Percentiles rank a stretch among this genome's conserved stretches.
Evolutionary conservation across 2,888 invertebrate species (phyloP).

Genomic region (Colostygia pectinataria): DNA sequence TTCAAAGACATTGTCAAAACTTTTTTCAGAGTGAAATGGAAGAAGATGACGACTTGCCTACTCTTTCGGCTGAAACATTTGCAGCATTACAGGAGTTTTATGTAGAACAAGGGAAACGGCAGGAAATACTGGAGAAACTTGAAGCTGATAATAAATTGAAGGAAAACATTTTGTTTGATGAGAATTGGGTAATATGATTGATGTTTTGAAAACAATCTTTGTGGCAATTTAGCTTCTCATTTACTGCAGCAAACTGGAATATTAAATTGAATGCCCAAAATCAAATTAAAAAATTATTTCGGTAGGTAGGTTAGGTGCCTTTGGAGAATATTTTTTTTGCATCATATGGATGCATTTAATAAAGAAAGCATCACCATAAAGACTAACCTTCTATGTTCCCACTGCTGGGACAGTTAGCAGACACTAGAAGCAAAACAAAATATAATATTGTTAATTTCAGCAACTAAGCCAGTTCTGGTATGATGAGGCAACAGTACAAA

Average conservation of each 20-base stretch:
- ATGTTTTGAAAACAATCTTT: background rate
- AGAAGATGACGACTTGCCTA: conserved; percentile 85
- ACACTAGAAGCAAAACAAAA: too few species aligned
- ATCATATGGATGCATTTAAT: too few species aligned
- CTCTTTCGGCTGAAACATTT: conserved; percentile 87
- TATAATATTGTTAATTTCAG: conserved; percentile 73
- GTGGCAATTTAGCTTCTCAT: too few species aligned
- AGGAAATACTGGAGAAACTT: conserved; percentile 77
- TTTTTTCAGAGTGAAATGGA: conserved; percentile 41
- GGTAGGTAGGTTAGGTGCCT: too few species aligned
- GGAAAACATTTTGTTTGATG: conserved; percentile 85
- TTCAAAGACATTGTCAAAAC: too few species aligned
- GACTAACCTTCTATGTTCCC: too few species aligned
- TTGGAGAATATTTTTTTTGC: too few species aligned
- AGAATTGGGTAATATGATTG: conserved; percentile 87
- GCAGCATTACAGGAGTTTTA: conserved; percentile 91
- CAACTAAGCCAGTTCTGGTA: conserved; percentile 99
- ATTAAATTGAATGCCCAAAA: too few species aligned
- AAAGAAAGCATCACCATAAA: too few species aligned
- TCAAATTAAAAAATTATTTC: too few species aligned
- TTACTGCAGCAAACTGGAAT: too few species aligned
- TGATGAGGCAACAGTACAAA: conserved; percentile 88
- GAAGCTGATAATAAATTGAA: conserved; percentile 70
- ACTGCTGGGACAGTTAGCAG: too few species aligned
- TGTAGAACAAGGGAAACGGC: conserved; percentile 85